These are phyloP conservation scores for Petrocephalus microphthalmus DNA, from an alignment of 2,113 vertebrate genomes.

Conservation along the genomic window DNA sequence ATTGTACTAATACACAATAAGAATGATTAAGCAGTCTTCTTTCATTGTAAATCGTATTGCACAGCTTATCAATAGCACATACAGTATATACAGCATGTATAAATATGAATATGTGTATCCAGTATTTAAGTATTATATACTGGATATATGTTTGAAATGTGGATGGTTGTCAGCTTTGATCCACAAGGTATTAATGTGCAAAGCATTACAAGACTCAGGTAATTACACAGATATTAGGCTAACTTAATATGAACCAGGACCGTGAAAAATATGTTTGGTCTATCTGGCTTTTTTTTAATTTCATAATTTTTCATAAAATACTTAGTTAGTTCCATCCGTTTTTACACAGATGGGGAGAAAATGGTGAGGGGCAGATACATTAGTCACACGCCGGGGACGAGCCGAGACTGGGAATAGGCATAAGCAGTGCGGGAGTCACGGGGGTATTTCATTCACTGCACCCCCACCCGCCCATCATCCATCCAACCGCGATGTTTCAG, in stretches of 20 bases:
- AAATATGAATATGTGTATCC: neutral
- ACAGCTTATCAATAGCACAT: neutral
- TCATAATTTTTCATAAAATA: neutral
- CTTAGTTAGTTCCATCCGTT: neutral
- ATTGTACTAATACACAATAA: neutral
- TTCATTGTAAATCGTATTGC: neutral
- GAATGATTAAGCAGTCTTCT: neutral
- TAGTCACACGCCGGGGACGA: neutral
- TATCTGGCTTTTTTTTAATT: neutral
- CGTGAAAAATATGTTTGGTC: neutral
- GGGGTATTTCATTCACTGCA: neutral
- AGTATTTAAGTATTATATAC: neutral
- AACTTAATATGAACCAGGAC: neutral
- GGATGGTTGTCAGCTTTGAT: neutral
- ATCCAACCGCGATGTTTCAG: neutral
- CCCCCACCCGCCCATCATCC: neutral
- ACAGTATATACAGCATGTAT: neutral
- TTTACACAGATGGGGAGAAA: neutral
- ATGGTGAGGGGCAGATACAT: neutral
- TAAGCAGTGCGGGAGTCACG: neutral
- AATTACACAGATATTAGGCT: slow-evolving; percentile 8
- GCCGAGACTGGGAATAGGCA: neutral
- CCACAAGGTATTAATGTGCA: neutral
- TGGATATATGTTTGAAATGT: neutral
- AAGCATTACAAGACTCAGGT: neutral